Conservation (phyloP, 2,888 invertebrate genomes). For the Vanessa cardui region DNA sequence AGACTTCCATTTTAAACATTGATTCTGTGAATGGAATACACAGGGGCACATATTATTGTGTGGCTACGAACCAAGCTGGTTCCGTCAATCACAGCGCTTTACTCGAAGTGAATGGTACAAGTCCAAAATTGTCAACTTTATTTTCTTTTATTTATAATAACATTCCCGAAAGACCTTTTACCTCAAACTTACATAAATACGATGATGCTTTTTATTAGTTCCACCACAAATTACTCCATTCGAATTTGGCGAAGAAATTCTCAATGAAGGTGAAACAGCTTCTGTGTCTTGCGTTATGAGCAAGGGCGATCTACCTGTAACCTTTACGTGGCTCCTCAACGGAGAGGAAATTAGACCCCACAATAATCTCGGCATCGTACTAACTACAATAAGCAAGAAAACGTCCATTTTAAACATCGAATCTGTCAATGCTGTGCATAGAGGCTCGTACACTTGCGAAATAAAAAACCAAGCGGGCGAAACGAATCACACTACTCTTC, state of each 20-base stretch:
- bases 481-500: conserved; percentile 81
- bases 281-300: conserved; percentile 89
- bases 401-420: conserved; percentile 86
- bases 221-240: conserved; percentile 89
- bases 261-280: conserved; percentile 88
- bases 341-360: conserved; percentile 75
- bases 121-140: conserved; percentile 52
- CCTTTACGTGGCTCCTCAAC: conserved; percentile 88
- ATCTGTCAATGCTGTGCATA: conserved; percentile 83
- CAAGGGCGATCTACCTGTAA: conserved; percentile 91
- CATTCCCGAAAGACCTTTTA: conserved; percentile 44
- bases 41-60: conserved; percentile 89
- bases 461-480: conserved; percentile 85
- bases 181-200: conserved; percentile 38
- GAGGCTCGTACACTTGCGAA: conserved; percentile 86
- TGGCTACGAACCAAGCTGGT: conserved; percentile 87
- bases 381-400: conserved; percentile 84
- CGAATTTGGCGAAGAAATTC: conserved; percentile 88
- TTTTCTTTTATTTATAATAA: conserved; percentile 50
- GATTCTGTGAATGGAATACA: conserved; percentile 87
- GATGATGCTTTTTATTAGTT: conserved; percentile 70
- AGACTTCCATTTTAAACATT: conserved; percentile 86
- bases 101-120: conserved; percentile 88
- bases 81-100: conserved; percentile 86
- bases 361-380: conserved; percentile 82